Evolutionary conservation across 2,797 vertebrate species (phyloP), one percentile per base, ranked within the genome.

Genomic region (Eleutherodactylus coqui): DNA sequence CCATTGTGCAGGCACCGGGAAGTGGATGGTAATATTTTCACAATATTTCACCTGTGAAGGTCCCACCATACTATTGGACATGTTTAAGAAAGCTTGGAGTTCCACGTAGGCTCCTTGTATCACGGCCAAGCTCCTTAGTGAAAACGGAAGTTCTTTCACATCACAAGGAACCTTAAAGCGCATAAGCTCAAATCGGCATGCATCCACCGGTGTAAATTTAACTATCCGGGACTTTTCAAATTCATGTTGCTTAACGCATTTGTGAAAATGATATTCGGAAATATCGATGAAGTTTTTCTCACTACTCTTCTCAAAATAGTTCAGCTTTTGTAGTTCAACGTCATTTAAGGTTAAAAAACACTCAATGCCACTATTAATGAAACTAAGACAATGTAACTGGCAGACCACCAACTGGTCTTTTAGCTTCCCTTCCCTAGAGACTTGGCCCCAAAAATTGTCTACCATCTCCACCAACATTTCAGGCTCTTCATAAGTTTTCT

Each of bases 271-370:
- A 86, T 86, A 93, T 81, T 98, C 96, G 0, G 94, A 87, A 13
- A 99, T 96, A 89, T 96, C 90, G 67, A 99, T 98, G 95, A 96
- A 96, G 43, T 89, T 95, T 38, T 91, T 91, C 2, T 90, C 93
- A 11, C 93, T 93, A 53, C 97, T 96, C 3, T 95, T 92, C 87
- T 93, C 96, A 2, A 95, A 96, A 29, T 97, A 97, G 58, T 89
- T 90, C 55, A 82, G 94, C 75, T 92, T 96, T 82, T 96, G 94
- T 75, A 98, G 92, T 13, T 96, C 94, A 14, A 95, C 90, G 83
- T 99, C 97, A 0, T 99, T 99, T 43, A 99, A 92, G 14, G 97
- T 96, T 21, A 99, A 93, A 87, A 99, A 99, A 91, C 98, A 99
- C 62, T 97, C 96, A 0, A 90, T 90, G 0, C 91, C 88, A 43